Percentiles rank a stretch among this genome's conserved stretches.
These are phyloP conservation scores for Syndactyla subalaris DNA, from an alignment of 2,797 vertebrate genomes.

Conservation along the genomic window DNA sequence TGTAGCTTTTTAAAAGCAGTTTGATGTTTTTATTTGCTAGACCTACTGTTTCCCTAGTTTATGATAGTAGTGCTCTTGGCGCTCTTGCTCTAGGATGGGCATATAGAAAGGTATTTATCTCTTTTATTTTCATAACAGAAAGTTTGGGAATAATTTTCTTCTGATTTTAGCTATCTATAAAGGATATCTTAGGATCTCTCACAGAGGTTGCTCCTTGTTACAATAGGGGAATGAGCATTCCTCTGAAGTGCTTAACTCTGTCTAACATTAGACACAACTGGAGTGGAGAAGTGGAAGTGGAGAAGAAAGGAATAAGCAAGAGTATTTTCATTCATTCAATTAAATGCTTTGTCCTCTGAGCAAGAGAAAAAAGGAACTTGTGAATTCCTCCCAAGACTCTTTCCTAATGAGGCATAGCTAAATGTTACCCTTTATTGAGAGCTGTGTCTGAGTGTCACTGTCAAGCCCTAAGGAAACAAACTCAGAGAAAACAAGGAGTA, in stretches of 20 bases:
- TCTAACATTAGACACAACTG: background rate
- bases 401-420: conserved; percentile 15
- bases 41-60: background rate
- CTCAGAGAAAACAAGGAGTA: background rate
- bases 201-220: background rate
- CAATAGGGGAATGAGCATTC: background rate
- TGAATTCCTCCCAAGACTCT: background rate
- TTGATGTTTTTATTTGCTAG: background rate
- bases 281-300: background rate
- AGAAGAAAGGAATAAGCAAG: background rate
- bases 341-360: background rate
- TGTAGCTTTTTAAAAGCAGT: background rate
- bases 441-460: background rate
- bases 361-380: background rate
- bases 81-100: background rate
- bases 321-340: background rate
- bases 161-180: background rate
- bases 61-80: background rate
- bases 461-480: conserved; percentile 16
- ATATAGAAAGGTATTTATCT: background rate
- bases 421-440: background rate
- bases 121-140: background rate
- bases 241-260: background rate
- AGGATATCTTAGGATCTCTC: background rate
- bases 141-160: background rate